A percentile compares a stretch with the other conserved stretches of the same genome.
Conservation (phyloP, 2,888 invertebrate genomes). For the Agriopis marginaria region DNA sequence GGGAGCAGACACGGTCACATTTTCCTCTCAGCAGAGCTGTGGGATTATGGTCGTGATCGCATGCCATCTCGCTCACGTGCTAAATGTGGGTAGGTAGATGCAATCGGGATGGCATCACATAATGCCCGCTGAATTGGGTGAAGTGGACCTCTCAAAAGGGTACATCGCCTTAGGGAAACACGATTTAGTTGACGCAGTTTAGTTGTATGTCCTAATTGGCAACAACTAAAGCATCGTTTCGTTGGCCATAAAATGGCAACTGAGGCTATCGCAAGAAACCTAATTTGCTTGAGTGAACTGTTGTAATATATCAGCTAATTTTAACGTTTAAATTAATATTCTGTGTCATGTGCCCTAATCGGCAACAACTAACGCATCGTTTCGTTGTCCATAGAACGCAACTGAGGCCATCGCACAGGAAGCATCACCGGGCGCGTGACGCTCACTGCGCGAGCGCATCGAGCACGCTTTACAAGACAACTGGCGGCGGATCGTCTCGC, state of each 20-base stretch:
- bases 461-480: conserved; percentile 70
- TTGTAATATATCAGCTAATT: not conserved
- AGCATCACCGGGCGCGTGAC: conserved; percentile 74
- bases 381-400: conserved; percentile 58
- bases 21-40: too few species aligned
- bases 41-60: too few species aligned
- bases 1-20: too few species aligned
- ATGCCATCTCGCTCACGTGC: too few species aligned
- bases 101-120: not conserved
- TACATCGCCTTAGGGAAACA: too few species aligned
- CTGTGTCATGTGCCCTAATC: not conserved
- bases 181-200: too few species aligned
- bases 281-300: too few species aligned
- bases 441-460: conserved; percentile 72
- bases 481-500: conserved; percentile 74
- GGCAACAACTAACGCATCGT: not conserved
- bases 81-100: too few species aligned
- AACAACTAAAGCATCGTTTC: not conserved
- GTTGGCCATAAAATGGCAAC: conserved; percentile 60
- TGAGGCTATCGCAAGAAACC: conserved; percentile 54
- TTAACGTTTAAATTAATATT: not conserved
- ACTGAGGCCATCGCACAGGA: conserved; percentile 65
- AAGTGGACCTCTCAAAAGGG: too few species aligned
- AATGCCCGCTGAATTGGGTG: too few species aligned
- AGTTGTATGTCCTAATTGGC: not conserved